These are phyloP conservation scores for Octodon degus DNA, from an alignment of 2,113 vertebrate genomes.

Conservation along the genomic window DNA sequence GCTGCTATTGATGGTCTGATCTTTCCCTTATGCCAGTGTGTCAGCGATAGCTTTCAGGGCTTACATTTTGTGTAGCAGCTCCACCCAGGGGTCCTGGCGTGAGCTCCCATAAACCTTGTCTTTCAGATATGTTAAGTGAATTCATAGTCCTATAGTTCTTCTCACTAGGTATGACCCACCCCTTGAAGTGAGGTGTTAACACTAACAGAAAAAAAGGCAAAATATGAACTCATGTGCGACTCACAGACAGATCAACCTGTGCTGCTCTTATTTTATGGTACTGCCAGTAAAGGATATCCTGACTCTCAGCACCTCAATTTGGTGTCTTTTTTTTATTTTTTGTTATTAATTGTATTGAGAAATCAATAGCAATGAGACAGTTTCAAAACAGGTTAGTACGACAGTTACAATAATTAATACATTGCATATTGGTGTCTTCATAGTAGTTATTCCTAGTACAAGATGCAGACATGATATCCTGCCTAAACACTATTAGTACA, in stretches of 20 bases:
- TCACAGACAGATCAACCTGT: background rate
- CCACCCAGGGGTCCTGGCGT: background rate
- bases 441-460: too few species aligned
- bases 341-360: too few species aligned
- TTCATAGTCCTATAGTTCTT: background rate
- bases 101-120: background rate
- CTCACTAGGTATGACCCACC: background rate
- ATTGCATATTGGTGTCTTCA: too few species aligned
- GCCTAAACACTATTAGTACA: too few species aligned
- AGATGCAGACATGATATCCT: too few species aligned
- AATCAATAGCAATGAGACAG: too few species aligned
- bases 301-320: fast-evolving
- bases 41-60: background rate
- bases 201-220: background rate
- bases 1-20: background rate
- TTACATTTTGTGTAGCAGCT: background rate
- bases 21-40: background rate
- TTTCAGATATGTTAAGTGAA: background rate
- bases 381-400: too few species aligned
- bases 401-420: too few species aligned
- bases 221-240: background rate
- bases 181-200: background rate
- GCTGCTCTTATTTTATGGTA: background rate
- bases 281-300: fast-evolving
- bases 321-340: too few species aligned